Percentiles rank a stretch among this genome's conserved stretches.
Evolutionary conservation across 2,888 invertebrate species (phyloP).

Genomic region (Idaea dimidiata): DNA sequence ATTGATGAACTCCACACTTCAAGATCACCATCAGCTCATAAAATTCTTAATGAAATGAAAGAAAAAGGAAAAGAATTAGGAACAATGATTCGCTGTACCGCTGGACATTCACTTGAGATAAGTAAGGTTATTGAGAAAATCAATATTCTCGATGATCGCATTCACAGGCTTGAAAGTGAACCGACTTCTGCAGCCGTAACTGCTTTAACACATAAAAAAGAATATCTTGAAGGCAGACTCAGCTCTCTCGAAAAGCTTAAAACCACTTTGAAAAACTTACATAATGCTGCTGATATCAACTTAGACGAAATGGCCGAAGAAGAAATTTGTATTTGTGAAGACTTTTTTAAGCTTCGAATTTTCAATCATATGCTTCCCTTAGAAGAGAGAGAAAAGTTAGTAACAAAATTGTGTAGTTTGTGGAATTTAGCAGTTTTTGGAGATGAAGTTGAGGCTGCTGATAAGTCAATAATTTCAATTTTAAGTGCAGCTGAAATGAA

Average conservation of each 20-base stretch:
- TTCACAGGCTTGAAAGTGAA: conserved; percentile 51
- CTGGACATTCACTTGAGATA: conserved; percentile 58
- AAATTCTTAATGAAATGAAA: conserved; percentile 51
- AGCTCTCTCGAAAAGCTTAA: conserved; percentile 57
- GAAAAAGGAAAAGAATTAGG: conserved; percentile 49
- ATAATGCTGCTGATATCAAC: conserved; percentile 35
- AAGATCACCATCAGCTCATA: conserved; percentile 37
- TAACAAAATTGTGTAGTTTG: conserved; percentile 63
- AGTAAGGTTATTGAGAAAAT: conserved; percentile 62
- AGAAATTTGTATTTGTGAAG: conserved; percentile 57
- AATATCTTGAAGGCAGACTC: conserved; percentile 56
- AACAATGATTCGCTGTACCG: conserved; percentile 54
- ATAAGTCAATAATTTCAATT: conserved; percentile 68
- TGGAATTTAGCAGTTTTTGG: conserved; percentile 68
- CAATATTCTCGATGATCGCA: conserved; percentile 52
- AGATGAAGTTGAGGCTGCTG: conserved; percentile 48
- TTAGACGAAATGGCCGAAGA: conserved; percentile 41
- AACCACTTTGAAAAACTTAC: conserved; percentile 49
- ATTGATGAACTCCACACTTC: conserved; percentile 51
- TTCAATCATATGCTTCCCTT: conserved; percentile 63
- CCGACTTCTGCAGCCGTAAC: conserved; percentile 54
- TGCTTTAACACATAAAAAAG: conserved; percentile 58
- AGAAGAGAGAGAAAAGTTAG: conserved; percentile 57
- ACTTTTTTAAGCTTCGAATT: conserved; percentile 64
- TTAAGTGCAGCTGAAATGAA: conserved; percentile 59